Evolutionary conservation across 1,140 invertebrate species (phyloP).

Genomic region (Drosophila sp.): DNA sequence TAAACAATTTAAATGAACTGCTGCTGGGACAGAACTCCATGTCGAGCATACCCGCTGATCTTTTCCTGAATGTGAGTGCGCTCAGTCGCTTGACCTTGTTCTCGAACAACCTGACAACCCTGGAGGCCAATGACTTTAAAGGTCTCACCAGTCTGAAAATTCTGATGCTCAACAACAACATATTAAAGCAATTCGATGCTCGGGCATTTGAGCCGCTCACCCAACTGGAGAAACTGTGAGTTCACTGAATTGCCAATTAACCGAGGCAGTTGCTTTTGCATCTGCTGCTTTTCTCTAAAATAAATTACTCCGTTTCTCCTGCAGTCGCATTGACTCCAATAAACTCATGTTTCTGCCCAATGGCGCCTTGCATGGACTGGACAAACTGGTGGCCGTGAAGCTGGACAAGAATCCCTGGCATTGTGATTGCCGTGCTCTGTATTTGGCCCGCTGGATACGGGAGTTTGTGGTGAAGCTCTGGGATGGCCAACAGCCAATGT

Average conservation of each 20-base stretch:
- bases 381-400: constrained; percentile 89
- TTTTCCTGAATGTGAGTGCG: constrained; percentile 85
- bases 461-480: constrained; percentile 89
- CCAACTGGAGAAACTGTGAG: constrained; percentile 86
- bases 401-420: constrained; percentile 94
- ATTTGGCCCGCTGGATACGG: constrained; percentile 89
- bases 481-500: constrained; percentile 89
- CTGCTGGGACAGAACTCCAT: constrained; percentile 87
- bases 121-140: constrained; percentile 86
- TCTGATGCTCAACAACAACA: constrained; percentile 88
- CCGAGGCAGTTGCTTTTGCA: neutral
- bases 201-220: constrained; percentile 85
- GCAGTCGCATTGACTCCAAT: constrained; percentile 91
- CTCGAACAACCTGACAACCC: constrained; percentile 86
- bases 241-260: constrained; percentile 13
- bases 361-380: constrained; percentile 88
- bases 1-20: constrained; percentile 86
- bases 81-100: constrained; percentile 87
- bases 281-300: neutral
- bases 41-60: constrained; percentile 85
- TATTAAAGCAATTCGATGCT: constrained; percentile 85
- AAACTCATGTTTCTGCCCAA: constrained; percentile 90
- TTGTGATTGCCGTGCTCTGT: constrained; percentile 92
- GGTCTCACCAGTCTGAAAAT: constrained; percentile 87
- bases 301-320: constrained; percentile 52